Base-by-base conservation (phyloP, 2,888 invertebrate species). In the Leucophenga maculata region DNA sequence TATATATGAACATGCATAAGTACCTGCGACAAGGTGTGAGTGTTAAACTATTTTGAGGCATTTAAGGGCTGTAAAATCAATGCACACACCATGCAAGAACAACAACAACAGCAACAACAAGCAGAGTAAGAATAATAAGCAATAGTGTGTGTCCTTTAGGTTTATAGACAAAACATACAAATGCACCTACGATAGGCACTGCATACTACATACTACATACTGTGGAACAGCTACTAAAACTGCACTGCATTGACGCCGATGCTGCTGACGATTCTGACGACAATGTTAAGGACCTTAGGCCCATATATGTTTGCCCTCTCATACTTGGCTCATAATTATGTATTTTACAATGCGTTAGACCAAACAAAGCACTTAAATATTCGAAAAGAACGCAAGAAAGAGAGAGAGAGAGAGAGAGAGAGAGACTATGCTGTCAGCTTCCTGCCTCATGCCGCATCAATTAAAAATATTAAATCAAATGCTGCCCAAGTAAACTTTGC, bases 61-160 rank as follows among this genome's bases (percentile, higher is more conserved):
- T 46, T 64, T 48, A 48, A 64, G 46, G 62, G 62, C 62, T 64
- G 62, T 64, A 64, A 62, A 62, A 62, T 62, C 60, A 62, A 62
- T 48, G 46, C 48, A 26, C 62, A 48, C 22, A 13, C 22, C 11
- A 2, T 22, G 14, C 55, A 1, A 55, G 4, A 55, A 55, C n/a
- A 4, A 54, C n/a, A 16, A 26, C n/a, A n/a, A n/a, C n/a, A n/a
- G n/a, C n/a, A n/a, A 55, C 18, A 55, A 55, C 20, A 44, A 83
- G 82, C 78, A 83, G 80, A 80, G 84, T 80, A 83, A 74, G 77
- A 73, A 82, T 78, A 83, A 83, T 82, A 80, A 82, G 80, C 82
- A 80, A 72, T 59, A 39, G n/a, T 9, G 8, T 39, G 1, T 39
- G 11, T 39, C 39, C 39, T 39, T 39, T 11, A 39, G 39, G 39